Evolutionary conservation across 2,797 vertebrate species (phyloP), one percentile per base, ranked within the genome.

Genomic region (Platalea minor): DNA sequence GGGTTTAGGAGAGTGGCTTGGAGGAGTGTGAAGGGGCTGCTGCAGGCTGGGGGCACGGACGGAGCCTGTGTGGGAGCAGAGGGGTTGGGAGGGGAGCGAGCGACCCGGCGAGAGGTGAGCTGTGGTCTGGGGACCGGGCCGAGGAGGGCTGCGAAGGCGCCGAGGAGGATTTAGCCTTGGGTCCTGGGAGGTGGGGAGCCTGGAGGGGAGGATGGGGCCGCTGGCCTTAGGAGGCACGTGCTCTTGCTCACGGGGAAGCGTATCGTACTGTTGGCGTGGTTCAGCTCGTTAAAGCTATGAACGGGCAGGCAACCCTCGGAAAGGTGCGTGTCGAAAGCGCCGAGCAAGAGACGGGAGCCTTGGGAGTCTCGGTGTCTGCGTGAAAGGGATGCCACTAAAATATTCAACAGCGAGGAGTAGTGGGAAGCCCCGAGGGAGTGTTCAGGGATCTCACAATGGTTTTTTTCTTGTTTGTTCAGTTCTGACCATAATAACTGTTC

Each of bases 201-300:
- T 41, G 57, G 50, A 60, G 43, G 45, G 29, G 18, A n/a, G 51
- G 37, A 12, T 21, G 57, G 59, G 56, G 69, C 29, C 43, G 79
- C 33, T 39, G 84, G 24, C 7, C 1, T 33, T 5, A 5, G 46
- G 33, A 50, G 15, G 45, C 39, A 25, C 1, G 2, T 17, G 2
- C 13, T 24, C 11, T 24, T 26, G 70, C 75, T 85, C 1, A 2
- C 59, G 60, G 85, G 73, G 65, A 7, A 4, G 24, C 0, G 0
- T 33, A 1, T 11, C 0, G 7, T 12, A 3, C 20, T 20, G 0
- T 5, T 9, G 3, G 63, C n/a, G 68, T 1, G 46, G 17, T 19
- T 77, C 1, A 9, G 0, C 59, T 10, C 2, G 53, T 46, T 19
- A 11, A 51, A 39, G 60, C 68, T 83, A 43, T 17, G 43, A 11